These are phyloP conservation scores for Terrapene triunguis DNA, from an alignment of 2,113 vertebrate species.

Conservation along the genomic window DNA sequence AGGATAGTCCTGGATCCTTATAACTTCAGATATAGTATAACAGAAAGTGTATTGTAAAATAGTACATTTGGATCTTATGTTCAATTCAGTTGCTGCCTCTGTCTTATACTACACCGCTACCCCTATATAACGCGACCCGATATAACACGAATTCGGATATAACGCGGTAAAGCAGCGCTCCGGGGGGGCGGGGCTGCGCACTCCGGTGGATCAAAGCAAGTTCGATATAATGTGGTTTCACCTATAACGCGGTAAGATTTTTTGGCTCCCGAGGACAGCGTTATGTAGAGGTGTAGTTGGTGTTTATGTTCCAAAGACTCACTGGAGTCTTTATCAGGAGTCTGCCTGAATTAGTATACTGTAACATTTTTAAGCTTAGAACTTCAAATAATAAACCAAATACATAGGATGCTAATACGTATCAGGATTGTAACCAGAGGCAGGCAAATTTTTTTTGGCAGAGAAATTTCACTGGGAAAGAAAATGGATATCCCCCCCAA, in stretches of 20 bases:
- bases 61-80: slow-evolving; percentile 4
- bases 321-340: neutral
- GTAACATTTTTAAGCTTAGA: neutral
- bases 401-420: neutral
- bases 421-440: neutral
- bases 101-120: neutral
- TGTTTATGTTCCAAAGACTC: neutral
- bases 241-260: too few species aligned
- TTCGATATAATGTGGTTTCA: too few species aligned
- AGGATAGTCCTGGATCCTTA: slow-evolving; percentile 8
- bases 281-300: neutral
- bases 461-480: neutral
- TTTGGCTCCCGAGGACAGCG: too few species aligned
- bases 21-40: slow-evolving; percentile 14
- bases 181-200: too few species aligned
- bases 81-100: neutral
- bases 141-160: too few species aligned
- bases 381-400: neutral
- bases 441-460: neutral
- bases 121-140: too few species aligned
- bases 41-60: slow-evolving; percentile 47
- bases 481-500: neutral
- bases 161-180: too few species aligned
- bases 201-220: too few species aligned
- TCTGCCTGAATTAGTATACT: neutral